phyloP scores from a whole-genome alignment of 2,113 vertebrate genomes.

The Ondatra zibethicus region DNA sequence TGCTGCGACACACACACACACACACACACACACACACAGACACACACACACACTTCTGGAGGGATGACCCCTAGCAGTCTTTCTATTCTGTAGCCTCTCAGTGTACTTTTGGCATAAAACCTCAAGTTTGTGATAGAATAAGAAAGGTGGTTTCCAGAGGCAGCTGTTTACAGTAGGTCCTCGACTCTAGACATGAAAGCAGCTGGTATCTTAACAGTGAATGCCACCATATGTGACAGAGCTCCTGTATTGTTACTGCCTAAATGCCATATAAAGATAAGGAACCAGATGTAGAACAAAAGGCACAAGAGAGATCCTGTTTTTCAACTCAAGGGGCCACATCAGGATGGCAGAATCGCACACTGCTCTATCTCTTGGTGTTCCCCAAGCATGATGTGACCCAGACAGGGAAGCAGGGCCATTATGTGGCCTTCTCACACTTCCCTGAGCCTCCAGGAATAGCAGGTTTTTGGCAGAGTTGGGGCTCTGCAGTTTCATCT shows the following conservation, averaged over 20 bases:
- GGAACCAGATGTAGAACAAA: not conserved
- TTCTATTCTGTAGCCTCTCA: no score
- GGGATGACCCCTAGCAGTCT: no score
- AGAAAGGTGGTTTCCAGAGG: not conserved
- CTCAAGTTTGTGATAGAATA: not conserved
- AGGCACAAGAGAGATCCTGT: no score
- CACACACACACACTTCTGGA: not conserved
- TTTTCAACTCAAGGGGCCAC: not conserved
- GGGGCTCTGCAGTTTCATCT: slow-evolving; percentile 43
- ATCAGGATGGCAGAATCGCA: not conserved
- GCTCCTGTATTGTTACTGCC: not conserved
- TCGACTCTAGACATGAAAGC: not conserved
- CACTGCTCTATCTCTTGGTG: no score
- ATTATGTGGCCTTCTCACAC: not conserved
- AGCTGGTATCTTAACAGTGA: not conserved
- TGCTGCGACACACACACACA: no score
- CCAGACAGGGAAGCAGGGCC: not conserved
- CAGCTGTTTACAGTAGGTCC: not conserved
- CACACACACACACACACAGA: not conserved
- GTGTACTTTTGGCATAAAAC: not conserved
- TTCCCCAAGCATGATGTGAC: not conserved
- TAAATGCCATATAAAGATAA: not conserved
- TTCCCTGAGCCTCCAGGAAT: not conserved
- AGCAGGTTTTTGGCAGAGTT: not conserved
- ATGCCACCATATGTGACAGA: not conserved